These are phyloP conservation scores for Delichon dasypus DNA, from an alignment of 2,797 vertebrate species.

Conservation along the genomic window DNA sequence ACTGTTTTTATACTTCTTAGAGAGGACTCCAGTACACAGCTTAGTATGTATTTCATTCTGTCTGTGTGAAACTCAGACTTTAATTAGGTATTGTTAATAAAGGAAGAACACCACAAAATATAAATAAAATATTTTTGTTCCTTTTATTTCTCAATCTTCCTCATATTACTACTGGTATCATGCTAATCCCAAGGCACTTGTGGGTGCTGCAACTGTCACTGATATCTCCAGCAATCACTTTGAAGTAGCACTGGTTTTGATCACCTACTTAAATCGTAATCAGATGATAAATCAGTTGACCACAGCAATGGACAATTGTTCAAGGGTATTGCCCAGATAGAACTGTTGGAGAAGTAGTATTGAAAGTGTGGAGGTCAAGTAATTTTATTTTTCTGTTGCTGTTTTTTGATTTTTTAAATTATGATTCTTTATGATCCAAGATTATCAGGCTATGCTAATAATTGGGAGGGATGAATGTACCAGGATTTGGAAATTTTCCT, in stretches of 20 bases:
- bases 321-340: neutral
- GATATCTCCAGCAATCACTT: neutral
- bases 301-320: neutral
- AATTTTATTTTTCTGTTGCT: neutral
- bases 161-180: neutral
- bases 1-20: neutral
- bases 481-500: neutral
- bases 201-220: neutral
- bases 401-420: neutral
- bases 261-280: neutral
- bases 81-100: neutral
- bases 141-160: neutral
- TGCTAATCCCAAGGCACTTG: neutral
- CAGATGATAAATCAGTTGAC: neutral
- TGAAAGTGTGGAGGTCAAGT: neutral
- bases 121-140: neutral
- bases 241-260: conserved; percentile 1
- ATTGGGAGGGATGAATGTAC: neutral
- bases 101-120: neutral
- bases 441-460: neutral
- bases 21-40: neutral
- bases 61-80: neutral
- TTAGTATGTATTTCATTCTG: neutral
- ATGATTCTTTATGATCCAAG: neutral
- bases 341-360: neutral